Percentiles rank a stretch among this genome's conserved stretches.
phyloP scores from a whole-genome alignment of 2,888 invertebrate species.

The Noctua comes region DNA sequence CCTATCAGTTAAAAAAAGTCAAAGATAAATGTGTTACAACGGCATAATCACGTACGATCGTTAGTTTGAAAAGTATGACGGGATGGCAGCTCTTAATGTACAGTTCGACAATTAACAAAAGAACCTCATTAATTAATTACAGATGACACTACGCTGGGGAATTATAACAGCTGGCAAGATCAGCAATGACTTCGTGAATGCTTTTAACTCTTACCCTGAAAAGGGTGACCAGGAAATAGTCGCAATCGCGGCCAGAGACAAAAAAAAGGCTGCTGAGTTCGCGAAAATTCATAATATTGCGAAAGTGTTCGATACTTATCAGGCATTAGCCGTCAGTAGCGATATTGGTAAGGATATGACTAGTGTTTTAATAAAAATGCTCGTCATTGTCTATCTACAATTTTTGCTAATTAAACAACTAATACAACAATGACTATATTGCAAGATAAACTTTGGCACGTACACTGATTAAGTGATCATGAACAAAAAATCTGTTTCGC shows the following conservation, averaged over 20 bases:
- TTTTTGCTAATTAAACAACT: not conserved
- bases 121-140: conserved; percentile 31
- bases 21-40: too few relatives aligned
- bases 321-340: conserved; percentile 92
- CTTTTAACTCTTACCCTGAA: conserved; percentile 91
- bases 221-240: conserved; percentile 92
- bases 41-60: too few relatives aligned
- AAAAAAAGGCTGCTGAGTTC: conserved; percentile 93
- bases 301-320: conserved; percentile 93
- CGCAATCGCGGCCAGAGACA: conserved; percentile 94
- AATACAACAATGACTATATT: conserved; percentile 4
- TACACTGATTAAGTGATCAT: not conserved
- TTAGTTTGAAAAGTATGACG: too few relatives aligned
- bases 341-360: conserved; percentile 92
- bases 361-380: conserved; percentile 1
- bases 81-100: too few relatives aligned
- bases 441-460: not conserved
- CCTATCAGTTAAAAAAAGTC: too few relatives aligned
- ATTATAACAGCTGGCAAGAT: conserved; percentile 96
- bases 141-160: conserved; percentile 94
- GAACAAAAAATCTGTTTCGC: not conserved
- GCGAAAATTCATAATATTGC: conserved; percentile 93
- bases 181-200: conserved; percentile 95
- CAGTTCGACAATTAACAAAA: not conserved
- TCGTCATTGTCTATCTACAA: conserved; percentile 10